A percentile compares a stretch with the other conserved stretches of the same genome.
phyloP scores from a whole-genome alignment of 2,113 vertebrate genomes.

The Drymodes brunneopygia region DNA sequence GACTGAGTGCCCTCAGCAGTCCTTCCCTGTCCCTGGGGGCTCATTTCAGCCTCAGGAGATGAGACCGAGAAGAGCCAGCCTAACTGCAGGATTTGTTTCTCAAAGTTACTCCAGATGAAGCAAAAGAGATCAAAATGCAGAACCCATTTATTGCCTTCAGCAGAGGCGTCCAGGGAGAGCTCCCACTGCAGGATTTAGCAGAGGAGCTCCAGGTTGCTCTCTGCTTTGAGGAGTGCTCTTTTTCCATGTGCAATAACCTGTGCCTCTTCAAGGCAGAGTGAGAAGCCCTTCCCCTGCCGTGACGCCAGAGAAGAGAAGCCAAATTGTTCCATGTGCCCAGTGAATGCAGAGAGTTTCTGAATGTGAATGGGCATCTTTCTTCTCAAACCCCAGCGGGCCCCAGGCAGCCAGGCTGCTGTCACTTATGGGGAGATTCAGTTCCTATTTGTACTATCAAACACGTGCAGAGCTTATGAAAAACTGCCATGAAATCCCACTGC shows the following conservation, averaged over 20 bases:
- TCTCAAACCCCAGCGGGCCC: neutral
- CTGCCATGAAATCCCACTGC: constrained; percentile 34
- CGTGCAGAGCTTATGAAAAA: constrained; percentile 23
- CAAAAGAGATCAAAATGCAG: neutral
- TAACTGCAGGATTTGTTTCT: neutral
- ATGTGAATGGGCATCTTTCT: neutral
- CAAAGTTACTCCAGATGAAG: neutral
- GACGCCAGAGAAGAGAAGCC: neutral
- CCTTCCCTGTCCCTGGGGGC: neutral
- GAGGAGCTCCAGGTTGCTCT: neutral
- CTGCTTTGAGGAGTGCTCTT: neutral
- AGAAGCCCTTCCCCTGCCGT: neutral
- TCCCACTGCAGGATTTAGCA: neutral
- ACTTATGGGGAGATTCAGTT: neutral
- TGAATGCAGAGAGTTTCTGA: neutral
- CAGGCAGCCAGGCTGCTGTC: constrained; percentile 7
- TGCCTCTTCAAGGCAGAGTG: neutral
- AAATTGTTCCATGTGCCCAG: neutral
- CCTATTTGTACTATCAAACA: neutral
- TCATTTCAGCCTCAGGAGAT: neutral
- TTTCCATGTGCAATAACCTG: neutral
- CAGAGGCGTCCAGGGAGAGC: neutral
- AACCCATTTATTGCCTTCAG: neutral
- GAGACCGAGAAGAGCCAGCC: neutral
- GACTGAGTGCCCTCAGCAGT: too few relatives aligned